phyloP scores from a whole-genome alignment of 2,888 invertebrate genomes.

The Metopia argyrocephala region DNA sequence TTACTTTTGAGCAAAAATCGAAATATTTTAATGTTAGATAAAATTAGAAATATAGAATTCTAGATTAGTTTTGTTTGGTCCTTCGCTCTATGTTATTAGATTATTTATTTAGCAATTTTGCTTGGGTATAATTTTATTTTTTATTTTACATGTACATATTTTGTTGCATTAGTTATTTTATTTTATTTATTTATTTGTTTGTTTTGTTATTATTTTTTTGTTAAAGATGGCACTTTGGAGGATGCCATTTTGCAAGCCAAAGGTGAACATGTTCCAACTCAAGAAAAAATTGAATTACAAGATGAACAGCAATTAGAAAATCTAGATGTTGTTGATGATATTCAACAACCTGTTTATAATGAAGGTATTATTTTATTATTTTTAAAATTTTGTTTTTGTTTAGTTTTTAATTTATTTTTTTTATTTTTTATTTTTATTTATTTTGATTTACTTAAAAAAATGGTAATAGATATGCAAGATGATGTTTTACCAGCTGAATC shows the following conservation, averaged over 20 bases:
- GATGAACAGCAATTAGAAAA: slow-evolving; percentile 74
- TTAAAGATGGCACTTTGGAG: slow-evolving; percentile 82
- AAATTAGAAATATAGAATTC: too few species aligned
- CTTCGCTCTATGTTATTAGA: background rate
- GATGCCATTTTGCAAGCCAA: slow-evolving; percentile 82
- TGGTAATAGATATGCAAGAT: slow-evolving; percentile 41
- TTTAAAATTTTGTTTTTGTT: slow-evolving; percentile 25
- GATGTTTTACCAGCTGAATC: slow-evolving; percentile 68
- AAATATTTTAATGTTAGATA: too few species aligned
- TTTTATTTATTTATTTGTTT: slow-evolving; percentile 63
- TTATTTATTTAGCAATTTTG: background rate
- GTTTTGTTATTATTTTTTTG: slow-evolving; percentile 63
- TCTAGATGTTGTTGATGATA: slow-evolving; percentile 68
- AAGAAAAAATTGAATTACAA: slow-evolving; percentile 76
- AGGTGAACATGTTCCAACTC: slow-evolving; percentile 78
- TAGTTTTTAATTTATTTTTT: slow-evolving; percentile 71
- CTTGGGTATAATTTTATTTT: slow-evolving; percentile 2
- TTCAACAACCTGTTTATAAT: slow-evolving; percentile 76
- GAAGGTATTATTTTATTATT: slow-evolving; percentile 78
- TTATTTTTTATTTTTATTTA: slow-evolving; percentile 64
- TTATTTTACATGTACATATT: slow-evolving; percentile 14
- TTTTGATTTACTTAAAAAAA: slow-evolving; percentile 62
- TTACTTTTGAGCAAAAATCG: too few species aligned
- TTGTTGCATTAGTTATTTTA: slow-evolving; percentile 34
- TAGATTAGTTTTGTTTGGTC: background rate